Conservation (phyloP, 1,140 invertebrate genomes). For the Drosophila ercepeae region DNA sequence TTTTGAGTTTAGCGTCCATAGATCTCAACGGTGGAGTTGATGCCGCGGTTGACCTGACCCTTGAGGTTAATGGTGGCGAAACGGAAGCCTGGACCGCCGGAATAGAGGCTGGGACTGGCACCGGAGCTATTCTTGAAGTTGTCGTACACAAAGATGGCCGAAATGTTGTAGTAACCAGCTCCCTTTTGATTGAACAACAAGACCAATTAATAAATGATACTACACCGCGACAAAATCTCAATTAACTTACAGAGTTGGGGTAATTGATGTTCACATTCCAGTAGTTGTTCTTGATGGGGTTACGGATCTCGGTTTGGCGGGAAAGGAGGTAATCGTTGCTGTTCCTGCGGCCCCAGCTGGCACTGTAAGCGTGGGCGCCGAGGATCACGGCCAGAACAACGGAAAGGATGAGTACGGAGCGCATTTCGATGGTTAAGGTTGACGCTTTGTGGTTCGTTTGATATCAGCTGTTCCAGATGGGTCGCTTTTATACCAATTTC, state of each 20-base stretch:
- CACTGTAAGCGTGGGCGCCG: conserved; percentile 51
- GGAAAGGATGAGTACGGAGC: conserved; percentile 47
- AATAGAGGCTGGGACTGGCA: conserved; percentile 47
- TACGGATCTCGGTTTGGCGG: conserved; percentile 52
- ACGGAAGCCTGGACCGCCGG: conserved; percentile 58
- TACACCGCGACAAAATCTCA: fast-evolving
- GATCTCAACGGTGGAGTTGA: conserved; percentile 74
- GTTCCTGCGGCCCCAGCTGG: conserved; percentile 57
- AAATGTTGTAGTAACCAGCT: conserved; percentile 47
- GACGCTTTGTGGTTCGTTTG: conserved; percentile 16
- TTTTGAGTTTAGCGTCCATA: conserved; percentile 47
- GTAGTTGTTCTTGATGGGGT: conserved; percentile 61
- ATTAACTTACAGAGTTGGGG: conserved; percentile 58
- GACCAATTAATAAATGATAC: not conserved
- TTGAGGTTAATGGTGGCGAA: conserved; percentile 55
- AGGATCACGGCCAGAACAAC: conserved; percentile 59
- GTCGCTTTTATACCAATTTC: conserved; percentile 44
- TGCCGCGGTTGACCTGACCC: conserved; percentile 42
- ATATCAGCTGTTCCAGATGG: not conserved
- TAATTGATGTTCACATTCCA: conserved; percentile 59
- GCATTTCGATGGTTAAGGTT: conserved; percentile 49
- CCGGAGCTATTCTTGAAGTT: conserved; percentile 75
- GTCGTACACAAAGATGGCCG: conserved; percentile 54
- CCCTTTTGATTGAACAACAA: conserved; percentile 34
- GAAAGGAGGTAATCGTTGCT: conserved; percentile 51